A percentile compares a stretch with the other conserved stretches of the same genome.
Conservation (phyloP, 2,888 invertebrate species). For the Lithophane leautieri region DNA sequence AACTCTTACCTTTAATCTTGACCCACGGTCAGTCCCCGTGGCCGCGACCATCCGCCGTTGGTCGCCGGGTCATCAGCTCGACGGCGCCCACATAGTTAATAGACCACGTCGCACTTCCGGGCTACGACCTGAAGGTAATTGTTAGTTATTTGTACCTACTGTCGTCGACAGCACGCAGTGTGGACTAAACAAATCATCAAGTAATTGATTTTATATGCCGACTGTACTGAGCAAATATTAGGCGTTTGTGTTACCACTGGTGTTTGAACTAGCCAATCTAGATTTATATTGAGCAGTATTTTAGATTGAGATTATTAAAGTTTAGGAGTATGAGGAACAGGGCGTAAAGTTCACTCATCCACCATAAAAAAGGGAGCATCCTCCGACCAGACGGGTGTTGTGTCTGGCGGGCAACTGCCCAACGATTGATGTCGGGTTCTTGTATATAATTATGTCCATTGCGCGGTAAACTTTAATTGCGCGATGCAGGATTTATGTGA, state of each 20-base stretch:
- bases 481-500: no score
- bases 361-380: no score
- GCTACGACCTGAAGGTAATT: conserved; percentile 22
- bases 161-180: not conserved
- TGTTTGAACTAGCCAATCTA: conserved; percentile 25
- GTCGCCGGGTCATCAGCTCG: conserved; percentile 14
- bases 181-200: conserved; percentile 21
- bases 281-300: conserved; percentile 24
- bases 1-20: conserved; percentile 42
- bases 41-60: conserved; percentile 24
- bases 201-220: conserved; percentile 23
- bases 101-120: conserved; percentile 49
- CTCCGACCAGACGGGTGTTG: no score
- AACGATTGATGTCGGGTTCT: no score
- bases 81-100: conserved; percentile 13
- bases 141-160: conserved; percentile 30
- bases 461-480: no score
- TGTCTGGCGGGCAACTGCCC: no score
- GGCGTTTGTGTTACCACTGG: conserved; percentile 6
- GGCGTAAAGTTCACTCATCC: no score
- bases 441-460: no score
- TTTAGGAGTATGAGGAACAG: no score
- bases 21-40: conserved; percentile 25
- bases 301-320: not conserved
- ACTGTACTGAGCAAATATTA: conserved; percentile 1